These are phyloP conservation scores for Caenorhabditis remanei DNA, from an alignment of 1,140 invertebrate species.

Conservation along the genomic window DNA sequence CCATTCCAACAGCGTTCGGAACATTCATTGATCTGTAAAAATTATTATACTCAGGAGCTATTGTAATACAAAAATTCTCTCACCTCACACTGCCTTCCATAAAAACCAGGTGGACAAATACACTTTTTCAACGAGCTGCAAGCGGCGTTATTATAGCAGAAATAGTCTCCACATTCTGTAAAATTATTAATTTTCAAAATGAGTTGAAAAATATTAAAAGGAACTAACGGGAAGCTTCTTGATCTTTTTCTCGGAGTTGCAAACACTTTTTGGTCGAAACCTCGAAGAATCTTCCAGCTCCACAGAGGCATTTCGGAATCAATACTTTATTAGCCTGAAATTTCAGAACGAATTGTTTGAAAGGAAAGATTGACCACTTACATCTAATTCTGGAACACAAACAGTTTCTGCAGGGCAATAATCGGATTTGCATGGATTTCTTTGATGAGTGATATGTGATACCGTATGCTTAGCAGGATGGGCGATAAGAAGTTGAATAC, in stretches of 20 bases:
- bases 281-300: conserved; percentile 15
- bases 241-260: background rate
- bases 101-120: conserved; percentile 49
- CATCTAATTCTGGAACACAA: conserved; percentile 6
- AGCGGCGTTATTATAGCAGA: conserved; percentile 27
- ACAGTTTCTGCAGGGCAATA: conserved; percentile 1
- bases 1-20: conserved; percentile 34
- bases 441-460: conserved; percentile 27
- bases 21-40: conserved; percentile 43
- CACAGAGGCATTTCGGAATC: conserved; percentile 4
- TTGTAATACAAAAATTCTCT: background rate
- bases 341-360: background rate
- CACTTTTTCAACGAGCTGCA: conserved; percentile 6
- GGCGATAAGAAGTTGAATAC: conserved; percentile 11
- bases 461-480: conserved; percentile 33
- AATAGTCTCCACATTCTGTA: conserved; percentile 40
- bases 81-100: conserved; percentile 46
- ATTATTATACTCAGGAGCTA: background rate
- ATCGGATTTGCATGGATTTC: conserved; percentile 41
- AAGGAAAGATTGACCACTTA: background rate
- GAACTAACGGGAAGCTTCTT: conserved; percentile 34
- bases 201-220: background rate
- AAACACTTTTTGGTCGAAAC: conserved; percentile 10
- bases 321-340: background rate
- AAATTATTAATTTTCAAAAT: background rate